Evolutionary conservation across 2,797 vertebrate genomes (phyloP).

Genomic region (Columba guinea): DNA sequence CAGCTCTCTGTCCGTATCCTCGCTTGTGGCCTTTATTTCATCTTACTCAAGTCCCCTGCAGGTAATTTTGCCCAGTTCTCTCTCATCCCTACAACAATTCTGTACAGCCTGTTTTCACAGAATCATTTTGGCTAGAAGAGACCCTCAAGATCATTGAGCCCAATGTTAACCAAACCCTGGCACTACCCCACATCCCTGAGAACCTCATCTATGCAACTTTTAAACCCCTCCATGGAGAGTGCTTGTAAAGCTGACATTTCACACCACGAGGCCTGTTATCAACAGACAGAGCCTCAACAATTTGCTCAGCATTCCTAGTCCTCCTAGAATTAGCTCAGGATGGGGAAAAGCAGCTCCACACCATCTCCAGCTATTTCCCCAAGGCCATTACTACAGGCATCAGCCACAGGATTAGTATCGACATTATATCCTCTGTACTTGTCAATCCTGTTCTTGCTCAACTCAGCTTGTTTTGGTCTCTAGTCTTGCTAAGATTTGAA

Average conservation of each 20-base stretch:
- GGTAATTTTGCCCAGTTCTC: neutral
- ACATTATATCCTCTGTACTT: neutral
- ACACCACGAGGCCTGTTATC: neutral
- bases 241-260: neutral
- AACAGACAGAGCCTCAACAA: accelerated
- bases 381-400: neutral
- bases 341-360: neutral
- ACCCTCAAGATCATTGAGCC: no score
- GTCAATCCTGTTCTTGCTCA: neutral
- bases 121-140: no score
- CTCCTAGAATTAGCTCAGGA: neutral
- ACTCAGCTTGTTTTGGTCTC: neutral
- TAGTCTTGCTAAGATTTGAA: neutral
- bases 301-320: neutral
- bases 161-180: no score
- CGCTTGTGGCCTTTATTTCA: neutral
- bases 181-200: no score
- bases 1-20: neutral
- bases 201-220: no score
- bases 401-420: accelerated
- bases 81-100: neutral
- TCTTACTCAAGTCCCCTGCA: neutral
- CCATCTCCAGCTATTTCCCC: neutral
- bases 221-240: no score
- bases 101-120: neutral